These are phyloP conservation scores for Thunnus thynnus DNA, from an alignment of 2,113 vertebrate genomes.

Conservation along the genomic window DNA sequence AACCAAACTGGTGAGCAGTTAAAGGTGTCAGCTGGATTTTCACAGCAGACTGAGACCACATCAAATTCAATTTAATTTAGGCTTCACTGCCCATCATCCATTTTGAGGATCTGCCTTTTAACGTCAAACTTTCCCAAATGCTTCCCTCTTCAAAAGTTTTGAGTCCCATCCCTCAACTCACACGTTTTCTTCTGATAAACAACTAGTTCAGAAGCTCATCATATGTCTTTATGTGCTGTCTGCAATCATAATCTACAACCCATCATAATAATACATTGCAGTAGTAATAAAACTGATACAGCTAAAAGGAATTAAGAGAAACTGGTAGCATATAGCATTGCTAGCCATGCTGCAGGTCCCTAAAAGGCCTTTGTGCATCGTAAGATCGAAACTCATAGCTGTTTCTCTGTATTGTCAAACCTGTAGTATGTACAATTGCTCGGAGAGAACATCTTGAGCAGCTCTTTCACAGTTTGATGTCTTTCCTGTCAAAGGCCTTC, in stretches of 20 bases:
- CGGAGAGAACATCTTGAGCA: neutral
- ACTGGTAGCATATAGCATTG: neutral
- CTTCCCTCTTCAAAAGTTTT: neutral
- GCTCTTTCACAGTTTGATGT: neutral
- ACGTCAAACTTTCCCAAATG: no score
- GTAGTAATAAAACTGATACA: no score
- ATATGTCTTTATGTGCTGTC: neutral
- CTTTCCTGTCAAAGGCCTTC: neutral
- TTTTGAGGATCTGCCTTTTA: no score
- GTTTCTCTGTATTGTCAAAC: constrained; percentile 11
- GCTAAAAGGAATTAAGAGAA: neutral
- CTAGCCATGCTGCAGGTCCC: neutral
- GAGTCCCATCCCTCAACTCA: neutral
- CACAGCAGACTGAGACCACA: no score
- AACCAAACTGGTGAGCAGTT: no score
- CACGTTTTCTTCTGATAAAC: neutral
- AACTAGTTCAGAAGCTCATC: neutral
- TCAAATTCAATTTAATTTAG: no score
- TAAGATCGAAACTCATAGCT: constrained; percentile 40
- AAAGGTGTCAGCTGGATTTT: no score
- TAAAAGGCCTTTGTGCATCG: neutral
- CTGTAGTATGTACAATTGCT: constrained; percentile 5
- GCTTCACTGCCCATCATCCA: no score
- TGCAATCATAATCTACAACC: neutral
- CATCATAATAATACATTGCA: no score